Base-by-base conservation (phyloP, 2,888 invertebrate species). In the Acanthococcus lagerstroemiae region DNA sequence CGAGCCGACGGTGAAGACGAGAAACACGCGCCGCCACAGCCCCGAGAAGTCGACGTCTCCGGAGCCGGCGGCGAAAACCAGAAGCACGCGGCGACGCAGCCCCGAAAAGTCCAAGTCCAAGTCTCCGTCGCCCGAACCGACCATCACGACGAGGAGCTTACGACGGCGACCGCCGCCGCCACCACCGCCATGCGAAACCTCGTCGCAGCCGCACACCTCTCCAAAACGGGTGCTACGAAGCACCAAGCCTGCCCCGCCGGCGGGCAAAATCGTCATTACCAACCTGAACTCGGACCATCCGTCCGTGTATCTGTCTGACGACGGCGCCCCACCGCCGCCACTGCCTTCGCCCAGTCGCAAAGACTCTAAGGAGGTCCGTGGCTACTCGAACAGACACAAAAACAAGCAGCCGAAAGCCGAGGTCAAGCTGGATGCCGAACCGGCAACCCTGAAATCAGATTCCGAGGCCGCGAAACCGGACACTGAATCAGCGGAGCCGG, bases 91-190 rank as follows among this genome's bases (percentile, higher is more conserved):
- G 19, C 30, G 54, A n/a, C 63, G 63, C 37, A 63, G 50, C 5
- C 63, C 63, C 6, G 54, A 54, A 2, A 44, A 52, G 30, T 26
- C 17, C 12, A 55, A 55, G 3, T 55, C 65, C 7, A 30, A 22
- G 12, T 27, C 24, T 19, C 45, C 65, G 7, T 12, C 52, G 15
- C 22, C 52, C 6, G 60, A 67, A 25, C 67, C 69, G 9, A 58
- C 67, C 1, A 68, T 68, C 50, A 69, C 69, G 37, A 68, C 69
- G 9, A 61, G 69, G 30, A 69, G 67, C 46, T 57, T 69, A n/a
- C 52, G 69, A 24, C 56, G 69, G 19, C 52, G 12, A 12, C 5
- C 44, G 4, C 7, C 17, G 9, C 37, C 57, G 12, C 44, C 17
- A 15, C 5, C 6, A 12, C 7, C 57, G 37, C 4, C 19, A 17